A percentile compares a stretch with the other conserved stretches of the same genome.
Evolutionary conservation across 2,888 invertebrate genomes (phyloP).

Genomic region (Raillietiella orientalis): DNA sequence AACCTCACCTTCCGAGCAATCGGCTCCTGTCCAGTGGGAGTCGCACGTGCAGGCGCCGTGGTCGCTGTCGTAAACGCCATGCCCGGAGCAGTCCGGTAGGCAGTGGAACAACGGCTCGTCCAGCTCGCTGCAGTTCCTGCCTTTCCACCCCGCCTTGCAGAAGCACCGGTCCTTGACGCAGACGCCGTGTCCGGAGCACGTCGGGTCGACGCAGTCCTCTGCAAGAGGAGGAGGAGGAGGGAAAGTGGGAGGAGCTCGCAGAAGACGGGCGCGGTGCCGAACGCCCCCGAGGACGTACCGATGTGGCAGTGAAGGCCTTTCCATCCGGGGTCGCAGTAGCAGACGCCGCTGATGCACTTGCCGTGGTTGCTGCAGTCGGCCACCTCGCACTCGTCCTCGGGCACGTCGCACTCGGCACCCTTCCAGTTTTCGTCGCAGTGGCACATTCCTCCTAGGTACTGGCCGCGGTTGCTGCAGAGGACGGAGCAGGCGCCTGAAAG

Average conservation of each 20-base stretch:
- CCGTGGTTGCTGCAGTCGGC: slow-evolving; percentile 68
- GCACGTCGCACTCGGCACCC: slow-evolving; percentile 76
- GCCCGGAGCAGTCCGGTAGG: slow-evolving; percentile 61
- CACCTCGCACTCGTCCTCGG: slow-evolving; percentile 43
- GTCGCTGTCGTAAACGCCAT: slow-evolving; percentile 70
- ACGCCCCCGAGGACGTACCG: slow-evolving; percentile 20
- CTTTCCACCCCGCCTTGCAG: slow-evolving; percentile 57
- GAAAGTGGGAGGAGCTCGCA: not conserved
- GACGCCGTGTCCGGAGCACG: slow-evolving; percentile 68
- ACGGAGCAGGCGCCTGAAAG: slow-evolving; percentile 69
- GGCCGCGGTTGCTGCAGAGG: slow-evolving; percentile 76
- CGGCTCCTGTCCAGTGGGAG: slow-evolving; percentile 66
- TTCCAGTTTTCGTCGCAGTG: slow-evolving; percentile 76
- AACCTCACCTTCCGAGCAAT: slow-evolving; percentile 68
- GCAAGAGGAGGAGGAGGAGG: slow-evolving; percentile 9
- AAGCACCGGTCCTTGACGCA: slow-evolving; percentile 75
- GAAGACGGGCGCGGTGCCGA: not conserved
- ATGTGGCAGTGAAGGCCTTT: slow-evolving; percentile 68
- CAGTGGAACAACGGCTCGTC: slow-evolving; percentile 11
- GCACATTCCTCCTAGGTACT: slow-evolving; percentile 52
- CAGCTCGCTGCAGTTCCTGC: slow-evolving; percentile 13
- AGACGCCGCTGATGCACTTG: slow-evolving; percentile 52
- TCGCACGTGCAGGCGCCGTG: slow-evolving; percentile 71
- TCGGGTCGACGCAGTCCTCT: slow-evolving; percentile 76
- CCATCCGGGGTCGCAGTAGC: slow-evolving; percentile 65